These are phyloP conservation scores for Nemapogon koenigi DNA, from an alignment of 2,888 invertebrate genomes.

Conservation along the genomic window DNA sequence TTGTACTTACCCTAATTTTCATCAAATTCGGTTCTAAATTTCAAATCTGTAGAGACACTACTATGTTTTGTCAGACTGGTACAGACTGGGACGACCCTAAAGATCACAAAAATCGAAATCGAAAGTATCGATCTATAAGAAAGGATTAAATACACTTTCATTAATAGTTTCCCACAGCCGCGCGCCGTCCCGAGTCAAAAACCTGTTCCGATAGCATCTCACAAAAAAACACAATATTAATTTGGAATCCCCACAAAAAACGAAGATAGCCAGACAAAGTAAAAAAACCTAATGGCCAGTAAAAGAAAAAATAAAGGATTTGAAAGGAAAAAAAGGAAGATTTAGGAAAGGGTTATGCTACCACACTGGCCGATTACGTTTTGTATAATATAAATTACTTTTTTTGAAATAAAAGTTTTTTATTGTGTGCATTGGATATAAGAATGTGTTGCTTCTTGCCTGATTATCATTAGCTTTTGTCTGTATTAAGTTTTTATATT, in stretches of 20 bases:
- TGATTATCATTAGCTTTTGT: too few relatives aligned
- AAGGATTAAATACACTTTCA: constrained; percentile 48
- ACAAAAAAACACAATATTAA: constrained; percentile 58
- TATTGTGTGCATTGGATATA: too few relatives aligned
- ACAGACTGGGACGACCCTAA: too few relatives aligned
- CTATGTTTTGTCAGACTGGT: too few relatives aligned
- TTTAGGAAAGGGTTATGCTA: constrained; percentile 46
- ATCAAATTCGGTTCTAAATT: neutral
- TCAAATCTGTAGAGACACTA: neutral
- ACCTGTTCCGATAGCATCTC: constrained; percentile 46
- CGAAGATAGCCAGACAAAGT: constrained; percentile 45
- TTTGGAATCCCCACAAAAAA: constrained; percentile 62
- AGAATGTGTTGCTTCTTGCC: too few relatives aligned
- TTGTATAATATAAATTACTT: too few relatives aligned
- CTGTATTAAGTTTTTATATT: too few relatives aligned
- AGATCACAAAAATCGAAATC: constrained; percentile 18
- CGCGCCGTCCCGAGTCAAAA: constrained; percentile 24
- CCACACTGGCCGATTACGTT: constrained; percentile 41
- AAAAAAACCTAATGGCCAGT: constrained; percentile 61
- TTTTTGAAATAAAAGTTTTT: too few relatives aligned
- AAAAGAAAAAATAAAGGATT: constrained; percentile 49
- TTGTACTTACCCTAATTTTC: neutral
- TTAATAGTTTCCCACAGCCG: constrained; percentile 49
- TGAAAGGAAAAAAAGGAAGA: constrained; percentile 28
- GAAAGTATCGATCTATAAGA: constrained; percentile 23